phyloP scores from a whole-genome alignment of 2,888 invertebrate species.

The Eremobia ochroleuca region DNA sequence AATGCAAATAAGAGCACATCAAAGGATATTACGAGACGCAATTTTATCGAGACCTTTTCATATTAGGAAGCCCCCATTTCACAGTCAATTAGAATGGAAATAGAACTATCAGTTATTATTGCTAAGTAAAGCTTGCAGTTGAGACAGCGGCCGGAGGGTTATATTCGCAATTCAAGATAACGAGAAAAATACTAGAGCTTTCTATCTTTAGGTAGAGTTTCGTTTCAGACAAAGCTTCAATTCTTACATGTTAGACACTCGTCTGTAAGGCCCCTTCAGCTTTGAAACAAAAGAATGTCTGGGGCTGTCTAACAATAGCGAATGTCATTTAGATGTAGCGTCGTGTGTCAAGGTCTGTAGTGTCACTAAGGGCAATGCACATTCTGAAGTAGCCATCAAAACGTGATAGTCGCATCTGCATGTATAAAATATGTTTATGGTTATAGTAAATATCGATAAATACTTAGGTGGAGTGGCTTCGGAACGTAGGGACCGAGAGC shows the following conservation, averaged over 20 bases:
- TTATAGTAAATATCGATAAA: constrained; percentile 60
- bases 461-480: constrained; percentile 47
- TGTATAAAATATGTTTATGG: constrained; percentile 38
- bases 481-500: constrained; percentile 32
- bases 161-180: constrained; percentile 47
- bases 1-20: constrained; percentile 35
- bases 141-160: background rate
- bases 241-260: constrained; percentile 61
- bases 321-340: constrained; percentile 70
- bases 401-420: constrained; percentile 26
- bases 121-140: constrained; percentile 14
- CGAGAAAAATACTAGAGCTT: constrained; percentile 32
- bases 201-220: constrained; percentile 42
- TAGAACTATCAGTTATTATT: constrained; percentile 20
- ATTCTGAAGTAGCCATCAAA: constrained; percentile 60
- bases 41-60: constrained; percentile 19
- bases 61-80: background rate
- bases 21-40: constrained; percentile 7
- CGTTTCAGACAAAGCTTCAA: constrained; percentile 58
- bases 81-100: constrained; percentile 33
- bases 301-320: constrained; percentile 71
- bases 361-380: constrained; percentile 57
- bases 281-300: constrained; percentile 73
- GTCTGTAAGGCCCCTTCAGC: constrained; percentile 62
- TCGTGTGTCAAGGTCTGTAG: constrained; percentile 71